These are phyloP conservation scores for Empidonax traillii DNA, from an alignment of 2,113 vertebrate genomes.

Conservation along the genomic window DNA sequence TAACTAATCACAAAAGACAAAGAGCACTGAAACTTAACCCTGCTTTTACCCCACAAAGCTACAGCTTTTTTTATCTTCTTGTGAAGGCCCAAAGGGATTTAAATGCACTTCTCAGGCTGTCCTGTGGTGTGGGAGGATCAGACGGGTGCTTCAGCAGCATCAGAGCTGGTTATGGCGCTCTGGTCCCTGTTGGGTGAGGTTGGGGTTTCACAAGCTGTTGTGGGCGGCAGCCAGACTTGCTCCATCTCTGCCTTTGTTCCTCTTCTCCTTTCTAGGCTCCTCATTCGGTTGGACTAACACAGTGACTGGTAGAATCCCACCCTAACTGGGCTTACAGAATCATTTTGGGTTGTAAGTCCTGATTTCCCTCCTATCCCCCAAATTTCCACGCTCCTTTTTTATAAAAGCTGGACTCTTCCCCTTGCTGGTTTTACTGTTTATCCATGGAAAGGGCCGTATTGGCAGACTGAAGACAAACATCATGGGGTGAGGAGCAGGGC, in stretches of 20 bases:
- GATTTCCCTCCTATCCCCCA: not conserved
- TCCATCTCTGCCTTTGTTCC: not conserved
- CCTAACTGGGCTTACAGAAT: not conserved
- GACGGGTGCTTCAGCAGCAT: not conserved
- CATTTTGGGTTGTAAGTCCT: not conserved
- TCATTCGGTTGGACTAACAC: accelerated
- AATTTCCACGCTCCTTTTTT: not conserved
- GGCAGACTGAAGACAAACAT: not conserved
- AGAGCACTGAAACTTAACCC: not conserved
- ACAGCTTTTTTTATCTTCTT: not conserved
- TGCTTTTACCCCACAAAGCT: not conserved
- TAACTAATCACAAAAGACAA: not conserved
- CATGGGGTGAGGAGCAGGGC: not conserved
- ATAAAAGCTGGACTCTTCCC: not conserved
- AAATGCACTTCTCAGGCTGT: not conserved
- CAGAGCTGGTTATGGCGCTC: not conserved
- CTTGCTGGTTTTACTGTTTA: not conserved
- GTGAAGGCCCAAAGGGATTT: not conserved
- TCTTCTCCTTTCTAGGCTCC: not conserved
- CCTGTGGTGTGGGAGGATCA: not conserved
- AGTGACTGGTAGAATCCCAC: not conserved
- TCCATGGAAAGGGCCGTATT: not conserved
- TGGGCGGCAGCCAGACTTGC: not conserved
- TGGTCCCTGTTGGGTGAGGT: not conserved
- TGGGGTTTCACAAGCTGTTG: not conserved